Evolutionary conservation across 2,113 vertebrate species (phyloP).

Genomic region (Vicugna pacos): DNA sequence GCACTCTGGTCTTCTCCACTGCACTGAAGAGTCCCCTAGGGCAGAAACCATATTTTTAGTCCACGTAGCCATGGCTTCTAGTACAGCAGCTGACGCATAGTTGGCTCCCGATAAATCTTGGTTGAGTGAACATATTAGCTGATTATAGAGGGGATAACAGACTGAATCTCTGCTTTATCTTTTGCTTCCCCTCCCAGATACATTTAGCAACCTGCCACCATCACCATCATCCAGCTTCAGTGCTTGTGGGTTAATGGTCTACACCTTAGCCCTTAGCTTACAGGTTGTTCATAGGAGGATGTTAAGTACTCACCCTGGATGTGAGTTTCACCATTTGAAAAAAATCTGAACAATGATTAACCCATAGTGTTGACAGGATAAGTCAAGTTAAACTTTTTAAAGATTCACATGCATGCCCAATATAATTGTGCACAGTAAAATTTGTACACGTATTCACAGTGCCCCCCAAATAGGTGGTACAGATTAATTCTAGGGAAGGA

Average conservation of each 20-base stretch:
- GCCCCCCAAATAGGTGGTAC: background rate
- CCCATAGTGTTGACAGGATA: background rate
- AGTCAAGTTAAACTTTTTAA: conserved; percentile 27
- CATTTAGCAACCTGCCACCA: background rate
- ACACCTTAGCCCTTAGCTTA: background rate
- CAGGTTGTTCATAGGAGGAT: background rate
- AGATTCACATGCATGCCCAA: background rate
- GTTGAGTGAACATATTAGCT: background rate
- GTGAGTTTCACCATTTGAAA: background rate
- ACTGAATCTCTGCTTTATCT: background rate
- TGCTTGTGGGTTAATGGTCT: background rate
- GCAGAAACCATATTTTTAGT: conserved; percentile 1
- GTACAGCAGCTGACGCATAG: background rate
- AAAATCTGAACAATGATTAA: background rate
- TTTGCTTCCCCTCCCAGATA: background rate
- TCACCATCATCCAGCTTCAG: background rate
- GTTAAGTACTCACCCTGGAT: background rate
- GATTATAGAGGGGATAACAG: background rate
- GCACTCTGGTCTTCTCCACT: background rate
- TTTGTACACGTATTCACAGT: background rate
- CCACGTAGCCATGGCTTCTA: background rate
- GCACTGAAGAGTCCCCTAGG: background rate
- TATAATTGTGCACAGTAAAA: background rate
- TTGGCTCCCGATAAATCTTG: background rate
- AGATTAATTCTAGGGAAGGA: background rate